A percentile compares a stretch with the other conserved stretches of the same genome.
Evolutionary conservation across 2,113 vertebrate genomes (phyloP).

Genomic region (Rhinopomastus cyanomelas): DNA sequence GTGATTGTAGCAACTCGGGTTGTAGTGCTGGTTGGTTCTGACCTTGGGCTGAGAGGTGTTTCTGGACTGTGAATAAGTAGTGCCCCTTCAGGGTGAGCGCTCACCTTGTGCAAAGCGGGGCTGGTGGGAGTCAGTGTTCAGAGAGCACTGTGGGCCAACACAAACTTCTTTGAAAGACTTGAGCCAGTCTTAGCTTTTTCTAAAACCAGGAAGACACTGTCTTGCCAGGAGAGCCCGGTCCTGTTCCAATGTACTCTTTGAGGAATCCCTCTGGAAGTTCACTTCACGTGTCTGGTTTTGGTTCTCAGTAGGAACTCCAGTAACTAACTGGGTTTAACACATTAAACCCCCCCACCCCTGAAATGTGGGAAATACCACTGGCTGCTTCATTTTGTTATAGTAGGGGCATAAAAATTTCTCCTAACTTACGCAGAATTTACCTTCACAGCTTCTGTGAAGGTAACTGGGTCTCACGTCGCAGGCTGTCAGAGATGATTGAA

Average conservation of each 20-base stretch:
- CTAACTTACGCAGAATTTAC: background rate
- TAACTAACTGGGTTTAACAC: background rate
- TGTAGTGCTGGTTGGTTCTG: background rate
- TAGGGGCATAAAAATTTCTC: background rate
- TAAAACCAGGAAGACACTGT: background rate
- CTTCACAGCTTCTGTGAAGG: background rate
- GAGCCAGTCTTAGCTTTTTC: background rate
- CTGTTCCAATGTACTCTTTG: background rate
- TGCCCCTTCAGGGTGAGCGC: background rate
- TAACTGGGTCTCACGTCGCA: background rate
- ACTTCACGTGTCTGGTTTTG: background rate
- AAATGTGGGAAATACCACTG: background rate
- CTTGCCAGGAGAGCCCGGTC: background rate
- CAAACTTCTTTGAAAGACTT: conserved; percentile 22
- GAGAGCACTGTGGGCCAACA: background rate
- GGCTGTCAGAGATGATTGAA: background rate
- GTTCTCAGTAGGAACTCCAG: background rate
- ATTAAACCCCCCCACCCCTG: background rate
- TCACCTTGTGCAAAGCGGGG: background rate
- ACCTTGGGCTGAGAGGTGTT: background rate
- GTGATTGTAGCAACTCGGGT: background rate
- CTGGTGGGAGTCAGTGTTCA: background rate
- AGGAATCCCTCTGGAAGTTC: conserved; percentile 19
- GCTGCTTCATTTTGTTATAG: background rate
- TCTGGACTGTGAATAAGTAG: background rate